A percentile compares a stretch with the other conserved stretches of the same genome.
Evolutionary conservation across 2,113 vertebrate genomes (phyloP).

Genomic region (Pampusana beccarii): DNA sequence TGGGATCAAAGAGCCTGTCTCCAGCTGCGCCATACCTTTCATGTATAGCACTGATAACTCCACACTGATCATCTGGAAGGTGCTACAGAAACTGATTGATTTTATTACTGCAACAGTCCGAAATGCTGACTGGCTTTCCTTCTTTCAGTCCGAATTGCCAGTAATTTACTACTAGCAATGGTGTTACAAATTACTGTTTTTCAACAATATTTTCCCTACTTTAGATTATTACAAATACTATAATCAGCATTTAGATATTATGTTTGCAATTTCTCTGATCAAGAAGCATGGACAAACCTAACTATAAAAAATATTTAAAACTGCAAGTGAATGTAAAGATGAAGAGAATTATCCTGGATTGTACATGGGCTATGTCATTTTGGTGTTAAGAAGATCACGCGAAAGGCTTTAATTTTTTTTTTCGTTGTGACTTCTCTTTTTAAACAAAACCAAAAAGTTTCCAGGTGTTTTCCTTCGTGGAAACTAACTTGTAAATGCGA

Average conservation of each 20-base stretch:
- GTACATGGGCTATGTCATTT: not conserved
- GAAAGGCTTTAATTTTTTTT: not conserved
- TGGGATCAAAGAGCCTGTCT: not conserved
- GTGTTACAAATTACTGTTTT: not conserved
- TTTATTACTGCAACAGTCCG: not conserved
- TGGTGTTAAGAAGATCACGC: not conserved
- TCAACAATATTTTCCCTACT: not conserved
- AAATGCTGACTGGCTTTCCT: not conserved
- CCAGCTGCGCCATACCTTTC: not conserved
- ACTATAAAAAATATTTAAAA: not conserved
- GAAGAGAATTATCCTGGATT: not conserved
- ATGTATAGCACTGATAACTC: not conserved
- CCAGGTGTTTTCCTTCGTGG: not conserved
- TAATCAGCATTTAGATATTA: not conserved
- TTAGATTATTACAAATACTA: not conserved
- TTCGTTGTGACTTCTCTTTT: not conserved
- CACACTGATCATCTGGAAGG: not conserved
- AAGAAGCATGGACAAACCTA: not conserved
- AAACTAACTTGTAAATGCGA: not conserved
- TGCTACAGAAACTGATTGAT: not conserved
- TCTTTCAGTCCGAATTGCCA: not conserved
- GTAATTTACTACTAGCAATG: not conserved
- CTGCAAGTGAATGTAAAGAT: not conserved
- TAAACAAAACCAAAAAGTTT: not conserved
- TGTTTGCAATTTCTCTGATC: not conserved